phyloP scores from a whole-genome alignment of 2,797 vertebrate genomes.

The Sebastes elongatus region DNA sequence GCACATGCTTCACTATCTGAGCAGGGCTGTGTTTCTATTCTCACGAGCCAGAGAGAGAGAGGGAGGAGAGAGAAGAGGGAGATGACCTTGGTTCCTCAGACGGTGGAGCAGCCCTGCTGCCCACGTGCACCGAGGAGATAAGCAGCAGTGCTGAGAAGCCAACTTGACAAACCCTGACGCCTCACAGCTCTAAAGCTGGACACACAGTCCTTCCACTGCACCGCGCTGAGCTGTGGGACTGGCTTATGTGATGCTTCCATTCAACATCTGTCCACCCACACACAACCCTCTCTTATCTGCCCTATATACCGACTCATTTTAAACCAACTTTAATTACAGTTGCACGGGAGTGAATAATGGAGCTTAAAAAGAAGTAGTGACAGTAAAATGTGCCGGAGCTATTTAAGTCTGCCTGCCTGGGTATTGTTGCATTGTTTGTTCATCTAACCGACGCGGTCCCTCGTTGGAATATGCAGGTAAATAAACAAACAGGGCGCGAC shows the following conservation, averaged over 20 bases:
- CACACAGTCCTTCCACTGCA: constrained; percentile 6
- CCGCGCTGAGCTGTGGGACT: not conserved
- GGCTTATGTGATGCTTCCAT: constrained; percentile 10
- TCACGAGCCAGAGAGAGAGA: not conserved
- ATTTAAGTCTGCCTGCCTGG: not conserved
- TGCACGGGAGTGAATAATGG: not conserved
- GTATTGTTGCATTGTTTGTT: not conserved
- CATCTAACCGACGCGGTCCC: not conserved
- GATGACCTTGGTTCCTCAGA: constrained; percentile 45
- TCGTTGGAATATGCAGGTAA: not conserved
- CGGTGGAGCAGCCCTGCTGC: not conserved
- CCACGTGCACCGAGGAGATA: constrained; percentile 48
- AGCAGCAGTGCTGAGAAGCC: constrained; percentile 43
- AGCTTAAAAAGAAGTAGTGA: constrained; percentile 10
- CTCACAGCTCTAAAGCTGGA: constrained; percentile 27
- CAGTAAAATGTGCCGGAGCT: constrained; percentile 1
- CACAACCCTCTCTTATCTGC: constrained; percentile 22
- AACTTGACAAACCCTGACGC: constrained; percentile 38
- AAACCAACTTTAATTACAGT: constrained; percentile 28
- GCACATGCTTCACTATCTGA: not conserved
- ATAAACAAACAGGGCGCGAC: not conserved
- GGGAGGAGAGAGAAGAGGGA: not conserved
- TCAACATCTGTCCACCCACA: constrained; percentile 16
- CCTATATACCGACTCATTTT: constrained; percentile 14
- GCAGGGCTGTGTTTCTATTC: not conserved